Percentiles rank a stretch among this genome's conserved stretches.
Evolutionary conservation across 1,140 invertebrate genomes (phyloP).

Genomic region (Orius insidiosus): DNA sequence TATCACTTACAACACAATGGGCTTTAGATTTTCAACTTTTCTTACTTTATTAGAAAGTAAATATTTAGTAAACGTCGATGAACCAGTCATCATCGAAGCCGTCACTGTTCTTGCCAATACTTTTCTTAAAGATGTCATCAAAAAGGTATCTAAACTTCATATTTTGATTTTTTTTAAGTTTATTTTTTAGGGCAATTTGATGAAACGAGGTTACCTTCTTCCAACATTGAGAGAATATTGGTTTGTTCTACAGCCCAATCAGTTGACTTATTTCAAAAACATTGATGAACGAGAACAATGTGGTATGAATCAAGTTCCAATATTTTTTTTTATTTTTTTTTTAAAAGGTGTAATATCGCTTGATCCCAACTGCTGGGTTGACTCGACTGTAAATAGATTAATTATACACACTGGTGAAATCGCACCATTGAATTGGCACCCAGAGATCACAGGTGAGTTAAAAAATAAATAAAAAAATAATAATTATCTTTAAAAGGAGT

Average conservation of each 20-base stretch:
- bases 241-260: constrained; percentile 56
- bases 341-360: constrained; percentile 10
- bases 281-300: constrained; percentile 50
- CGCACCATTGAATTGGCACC: constrained; percentile 48
- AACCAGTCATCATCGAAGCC: constrained; percentile 45
- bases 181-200: constrained; percentile 39
- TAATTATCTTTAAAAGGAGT: constrained; percentile 25
- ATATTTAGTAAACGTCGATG: constrained; percentile 37
- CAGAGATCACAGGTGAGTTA: constrained; percentile 37
- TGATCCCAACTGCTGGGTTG: constrained; percentile 21
- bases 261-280: constrained; percentile 56
- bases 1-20: constrained; percentile 40
- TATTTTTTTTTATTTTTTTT: not conserved
- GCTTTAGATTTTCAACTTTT: constrained; percentile 44
- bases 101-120: constrained; percentile 56
- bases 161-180: constrained; percentile 7
- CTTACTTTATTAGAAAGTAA: constrained; percentile 52
- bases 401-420: constrained; percentile 41
- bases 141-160: constrained; percentile 37
- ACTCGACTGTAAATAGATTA: constrained; percentile 24
- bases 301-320: constrained; percentile 25
- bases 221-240: constrained; percentile 60
- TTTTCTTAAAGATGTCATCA: constrained; percentile 65
- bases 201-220: constrained; percentile 54
- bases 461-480: not conserved